These are phyloP conservation scores for Anguilla anguilla DNA, from an alignment of 2,797 vertebrate species.

Conservation along the genomic window DNA sequence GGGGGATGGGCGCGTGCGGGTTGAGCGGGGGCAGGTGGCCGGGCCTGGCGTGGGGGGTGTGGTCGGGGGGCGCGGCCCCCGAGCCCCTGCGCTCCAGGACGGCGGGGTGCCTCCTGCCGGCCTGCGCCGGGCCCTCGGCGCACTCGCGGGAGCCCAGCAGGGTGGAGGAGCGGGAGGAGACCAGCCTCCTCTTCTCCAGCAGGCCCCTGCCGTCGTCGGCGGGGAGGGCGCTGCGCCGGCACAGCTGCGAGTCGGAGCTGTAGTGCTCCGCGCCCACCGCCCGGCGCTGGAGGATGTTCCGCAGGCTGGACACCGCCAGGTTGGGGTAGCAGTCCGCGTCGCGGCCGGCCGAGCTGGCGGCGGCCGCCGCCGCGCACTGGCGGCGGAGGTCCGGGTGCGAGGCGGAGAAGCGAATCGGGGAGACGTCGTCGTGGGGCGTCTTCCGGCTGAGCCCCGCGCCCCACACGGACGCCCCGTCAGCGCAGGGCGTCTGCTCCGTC, in stretches of 20 bases:
- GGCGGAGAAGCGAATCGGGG: slow-evolving; percentile 67
- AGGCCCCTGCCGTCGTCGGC: slow-evolving; percentile 52
- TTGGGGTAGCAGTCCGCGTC: slow-evolving; percentile 68
- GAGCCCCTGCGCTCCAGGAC: slow-evolving; percentile 76
- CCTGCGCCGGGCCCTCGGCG: slow-evolving; percentile 60
- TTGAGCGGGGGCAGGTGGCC: slow-evolving; percentile 86
- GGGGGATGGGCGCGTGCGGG: slow-evolving; percentile 71
- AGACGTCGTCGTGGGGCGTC: slow-evolving; percentile 77
- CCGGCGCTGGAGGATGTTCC: slow-evolving; percentile 76
- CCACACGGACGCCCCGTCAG: slow-evolving; percentile 47
- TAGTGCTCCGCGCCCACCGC: slow-evolving; percentile 81
- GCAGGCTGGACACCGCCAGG: slow-evolving; percentile 77
- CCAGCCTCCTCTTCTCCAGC: slow-evolving; percentile 73
- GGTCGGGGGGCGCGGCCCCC: slow-evolving; percentile 74
- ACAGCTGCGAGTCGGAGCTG: slow-evolving; percentile 84
- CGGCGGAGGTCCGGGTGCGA: slow-evolving; percentile 71
- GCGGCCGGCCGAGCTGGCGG: slow-evolving; percentile 55
- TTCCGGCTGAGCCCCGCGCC: slow-evolving; percentile 69
- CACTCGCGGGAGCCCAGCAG: slow-evolving; percentile 74
- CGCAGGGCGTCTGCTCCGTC: slow-evolving; percentile 60
- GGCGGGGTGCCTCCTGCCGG: slow-evolving; percentile 61
- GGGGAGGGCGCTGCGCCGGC: slow-evolving; percentile 56
- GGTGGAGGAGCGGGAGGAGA: slow-evolving; percentile 68
- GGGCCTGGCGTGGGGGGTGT: slow-evolving; percentile 73
- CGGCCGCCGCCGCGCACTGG: slow-evolving; percentile 45